Conservation (phyloP, 1,140 invertebrate species). For the Heliconius melpomene region DNA sequence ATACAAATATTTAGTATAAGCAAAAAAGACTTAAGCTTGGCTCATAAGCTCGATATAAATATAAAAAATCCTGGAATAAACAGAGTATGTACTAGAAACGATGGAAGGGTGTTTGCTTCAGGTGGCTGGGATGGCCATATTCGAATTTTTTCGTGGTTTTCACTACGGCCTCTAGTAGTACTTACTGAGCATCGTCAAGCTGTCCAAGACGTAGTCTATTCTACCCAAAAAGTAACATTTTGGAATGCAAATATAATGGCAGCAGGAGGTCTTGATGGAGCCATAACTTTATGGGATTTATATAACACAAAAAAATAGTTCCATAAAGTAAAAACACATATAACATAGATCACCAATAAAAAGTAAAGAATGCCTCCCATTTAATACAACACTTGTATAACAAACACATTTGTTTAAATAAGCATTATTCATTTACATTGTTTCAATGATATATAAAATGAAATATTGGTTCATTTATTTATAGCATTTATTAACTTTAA, state of each 20-base stretch:
- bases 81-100: constrained; percentile 85
- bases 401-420: constrained; percentile 1
- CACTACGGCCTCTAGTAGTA: constrained; percentile 87
- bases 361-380: not conserved
- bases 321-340: not conserved
- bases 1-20: constrained; percentile 83
- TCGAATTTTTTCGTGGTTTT: constrained; percentile 90
- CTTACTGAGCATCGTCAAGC: constrained; percentile 86
- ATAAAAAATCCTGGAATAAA: constrained; percentile 88
- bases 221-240: constrained; percentile 81
- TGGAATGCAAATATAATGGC: constrained; percentile 89
- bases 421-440: constrained; percentile 10
- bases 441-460: constrained; percentile 15
- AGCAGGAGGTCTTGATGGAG: constrained; percentile 85
- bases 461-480: constrained; percentile 3
- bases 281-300: constrained; percentile 88
- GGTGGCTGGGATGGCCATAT: constrained; percentile 90
- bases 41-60: constrained; percentile 81
- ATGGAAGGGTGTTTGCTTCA: constrained; percentile 88
- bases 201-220: constrained; percentile 87
- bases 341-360: not conserved
- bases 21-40: constrained; percentile 81
- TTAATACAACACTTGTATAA: constrained; percentile 1
- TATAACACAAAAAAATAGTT: constrained; percentile 79
- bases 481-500: not conserved